A percentile compares a stretch with the other conserved stretches of the same genome.
Conservation (phyloP, 2,797 vertebrate genomes). For the Chelon labrosus region DNA sequence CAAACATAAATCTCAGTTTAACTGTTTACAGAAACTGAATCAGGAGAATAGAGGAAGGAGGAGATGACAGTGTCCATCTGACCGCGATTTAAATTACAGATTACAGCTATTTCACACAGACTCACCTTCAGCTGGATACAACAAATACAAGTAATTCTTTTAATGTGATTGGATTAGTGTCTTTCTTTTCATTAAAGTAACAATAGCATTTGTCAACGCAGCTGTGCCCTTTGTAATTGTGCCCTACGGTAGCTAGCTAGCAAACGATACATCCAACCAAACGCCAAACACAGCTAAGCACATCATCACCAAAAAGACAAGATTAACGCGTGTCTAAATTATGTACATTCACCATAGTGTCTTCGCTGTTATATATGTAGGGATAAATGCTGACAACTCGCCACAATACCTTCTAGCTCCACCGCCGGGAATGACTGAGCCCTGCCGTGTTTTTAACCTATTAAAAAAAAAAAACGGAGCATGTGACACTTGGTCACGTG, state of each 20-base stretch:
- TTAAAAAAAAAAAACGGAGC: constrained; percentile 9
- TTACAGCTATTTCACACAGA: not conserved
- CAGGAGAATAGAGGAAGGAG: not conserved
- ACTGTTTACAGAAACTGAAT: not conserved
- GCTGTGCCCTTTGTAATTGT: constrained; percentile 23
- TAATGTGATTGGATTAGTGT: not conserved
- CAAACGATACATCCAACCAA: constrained; percentile 3
- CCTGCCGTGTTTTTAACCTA: no score
- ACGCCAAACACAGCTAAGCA: not conserved
- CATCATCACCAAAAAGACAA: rapidly evolving
- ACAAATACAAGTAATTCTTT: not conserved
- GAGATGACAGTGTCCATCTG: not conserved
- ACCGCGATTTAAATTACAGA: not conserved
- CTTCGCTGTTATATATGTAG: not conserved
- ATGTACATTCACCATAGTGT: rapidly evolving
- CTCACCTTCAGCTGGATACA: not conserved
- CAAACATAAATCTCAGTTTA: not conserved
- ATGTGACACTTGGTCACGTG: constrained; percentile 55
- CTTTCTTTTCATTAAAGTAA: constrained; percentile 12
- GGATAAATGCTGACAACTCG: not conserved
- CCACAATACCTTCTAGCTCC: constrained; percentile 23
- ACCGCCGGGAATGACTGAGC: constrained; percentile 13
- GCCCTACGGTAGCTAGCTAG: constrained; percentile 39
- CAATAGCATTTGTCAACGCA: constrained; percentile 35
- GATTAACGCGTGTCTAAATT: not conserved